Percentiles rank a stretch among this genome's conserved stretches.
Conservation (phyloP, 2,113 vertebrate species). For the Python bivittatus region DNA sequence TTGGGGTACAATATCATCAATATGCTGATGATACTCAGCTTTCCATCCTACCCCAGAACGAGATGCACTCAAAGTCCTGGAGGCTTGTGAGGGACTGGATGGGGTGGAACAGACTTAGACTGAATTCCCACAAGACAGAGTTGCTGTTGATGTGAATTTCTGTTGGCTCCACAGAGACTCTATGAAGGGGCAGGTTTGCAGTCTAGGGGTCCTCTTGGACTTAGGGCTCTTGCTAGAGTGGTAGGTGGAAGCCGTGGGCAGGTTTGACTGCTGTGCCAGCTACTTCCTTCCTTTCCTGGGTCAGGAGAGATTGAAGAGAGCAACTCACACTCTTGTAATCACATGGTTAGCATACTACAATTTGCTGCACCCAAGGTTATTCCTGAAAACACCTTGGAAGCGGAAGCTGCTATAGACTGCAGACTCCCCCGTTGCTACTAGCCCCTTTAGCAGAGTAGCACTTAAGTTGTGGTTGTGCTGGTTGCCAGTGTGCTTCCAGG, state of each 20-base stretch:
- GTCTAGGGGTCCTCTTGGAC: background rate
- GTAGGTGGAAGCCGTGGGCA: background rate
- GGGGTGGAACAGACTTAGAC: background rate
- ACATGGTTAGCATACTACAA: background rate
- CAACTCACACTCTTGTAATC: background rate
- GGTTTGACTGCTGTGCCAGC: background rate
- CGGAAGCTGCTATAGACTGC: too few relatives aligned
- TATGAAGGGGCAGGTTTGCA: background rate
- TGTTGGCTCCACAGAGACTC: background rate
- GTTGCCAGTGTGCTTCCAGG: too few relatives aligned
- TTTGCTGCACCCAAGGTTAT: too few relatives aligned
- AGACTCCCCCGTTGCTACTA: too few relatives aligned
- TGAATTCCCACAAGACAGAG: too few relatives aligned
- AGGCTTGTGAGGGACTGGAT: background rate
- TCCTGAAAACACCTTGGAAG: too few relatives aligned
- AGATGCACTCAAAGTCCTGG: background rate
- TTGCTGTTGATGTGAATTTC: background rate
- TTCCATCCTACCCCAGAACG: background rate
- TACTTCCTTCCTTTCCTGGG: background rate
- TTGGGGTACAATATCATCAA: background rate
- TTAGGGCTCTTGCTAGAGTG: background rate
- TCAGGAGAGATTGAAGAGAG: background rate
- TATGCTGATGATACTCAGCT: background rate
- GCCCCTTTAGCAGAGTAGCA: too few relatives aligned
- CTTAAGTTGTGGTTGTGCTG: too few relatives aligned